Conservation (phyloP, 2,888 invertebrate genomes). For the Chloroclysta siterata region DNA sequence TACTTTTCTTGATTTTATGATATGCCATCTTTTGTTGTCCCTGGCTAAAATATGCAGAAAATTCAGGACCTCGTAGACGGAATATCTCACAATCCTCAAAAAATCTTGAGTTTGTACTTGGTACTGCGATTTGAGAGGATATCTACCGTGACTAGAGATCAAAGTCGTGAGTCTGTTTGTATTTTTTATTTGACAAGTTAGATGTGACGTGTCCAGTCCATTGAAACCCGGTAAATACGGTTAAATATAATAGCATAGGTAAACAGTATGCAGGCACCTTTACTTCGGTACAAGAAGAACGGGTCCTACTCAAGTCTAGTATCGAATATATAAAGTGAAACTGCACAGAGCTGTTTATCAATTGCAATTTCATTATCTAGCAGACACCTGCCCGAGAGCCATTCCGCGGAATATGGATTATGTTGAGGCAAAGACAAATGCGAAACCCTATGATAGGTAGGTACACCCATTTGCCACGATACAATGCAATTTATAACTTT, state of each 20-base stretch:
- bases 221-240: neutral
- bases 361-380: slow-evolving; percentile 76
- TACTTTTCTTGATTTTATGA: too few species aligned
- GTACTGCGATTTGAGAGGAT: too few species aligned
- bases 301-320: slow-evolving; percentile 59
- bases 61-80: too few species aligned
- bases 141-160: too few species aligned
- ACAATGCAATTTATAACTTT: slow-evolving; percentile 2
- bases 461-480: slow-evolving; percentile 10
- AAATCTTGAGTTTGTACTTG: too few species aligned
- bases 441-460: slow-evolving; percentile 23
- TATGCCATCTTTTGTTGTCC: too few species aligned
- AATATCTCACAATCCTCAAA: too few species aligned
- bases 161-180: too few species aligned
- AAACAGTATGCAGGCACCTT: slow-evolving; percentile 20
- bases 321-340: slow-evolving; percentile 76
- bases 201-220: neutral
- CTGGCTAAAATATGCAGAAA: too few species aligned
- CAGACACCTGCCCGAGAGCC: slow-evolving; percentile 57
- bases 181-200: too few species aligned
- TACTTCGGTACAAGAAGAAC: slow-evolving; percentile 62
- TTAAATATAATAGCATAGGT: neutral
- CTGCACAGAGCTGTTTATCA: slow-evolving; percentile 70
- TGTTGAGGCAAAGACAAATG: slow-evolving; percentile 40
- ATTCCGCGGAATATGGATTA: slow-evolving; percentile 40